Conservation (phyloP, 2,888 invertebrate genomes). For the Chymomyza procnemis region DNA sequence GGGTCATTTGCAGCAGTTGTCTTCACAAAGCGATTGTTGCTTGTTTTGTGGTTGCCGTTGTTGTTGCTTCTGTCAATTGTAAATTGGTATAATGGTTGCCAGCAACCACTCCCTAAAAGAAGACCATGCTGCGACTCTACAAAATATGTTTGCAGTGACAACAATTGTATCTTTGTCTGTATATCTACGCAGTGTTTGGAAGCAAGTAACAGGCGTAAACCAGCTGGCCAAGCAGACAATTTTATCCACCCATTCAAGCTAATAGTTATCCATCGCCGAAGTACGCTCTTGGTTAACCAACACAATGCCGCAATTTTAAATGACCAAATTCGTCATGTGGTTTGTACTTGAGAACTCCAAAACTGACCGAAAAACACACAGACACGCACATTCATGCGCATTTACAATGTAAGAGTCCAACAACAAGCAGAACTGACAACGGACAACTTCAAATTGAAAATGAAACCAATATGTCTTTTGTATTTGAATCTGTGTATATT, state of each 20-base stretch:
- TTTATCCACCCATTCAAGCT: slow-evolving; percentile 23
- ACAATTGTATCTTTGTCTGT: slow-evolving; percentile 46
- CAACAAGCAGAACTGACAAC: slow-evolving; percentile 14
- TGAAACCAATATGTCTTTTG: slow-evolving; percentile 47
- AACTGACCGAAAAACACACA: slow-evolving; percentile 46
- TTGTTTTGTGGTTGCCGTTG: slow-evolving; percentile 16
- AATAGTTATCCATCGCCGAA: slow-evolving; percentile 37
- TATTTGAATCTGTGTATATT: neutral
- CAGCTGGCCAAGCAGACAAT: slow-evolving; percentile 23
- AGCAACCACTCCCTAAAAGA: slow-evolving; percentile 10
- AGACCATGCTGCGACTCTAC: slow-evolving; percentile 14
- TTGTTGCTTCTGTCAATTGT: slow-evolving; percentile 15
- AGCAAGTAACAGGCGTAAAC: slow-evolving; percentile 40
- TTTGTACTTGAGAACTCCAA: slow-evolving; percentile 69
- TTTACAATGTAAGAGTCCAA: slow-evolving; percentile 33
- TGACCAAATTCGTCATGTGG: slow-evolving; percentile 71
- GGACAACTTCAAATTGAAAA: slow-evolving; percentile 47
- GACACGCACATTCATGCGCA: slow-evolving; percentile 5
- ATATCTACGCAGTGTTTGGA: slow-evolving; percentile 25
- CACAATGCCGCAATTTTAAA: slow-evolving; percentile 64
- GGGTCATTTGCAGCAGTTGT: slow-evolving; percentile 60
- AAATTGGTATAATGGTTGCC: slow-evolving; percentile 28
- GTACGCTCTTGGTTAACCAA: slow-evolving; percentile 2
- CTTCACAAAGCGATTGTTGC: slow-evolving; percentile 63
- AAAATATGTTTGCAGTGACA: slow-evolving; percentile 67